Evolutionary conservation across 2,113 vertebrate species (phyloP).

Genomic region (Podocnemis expansa): DNA sequence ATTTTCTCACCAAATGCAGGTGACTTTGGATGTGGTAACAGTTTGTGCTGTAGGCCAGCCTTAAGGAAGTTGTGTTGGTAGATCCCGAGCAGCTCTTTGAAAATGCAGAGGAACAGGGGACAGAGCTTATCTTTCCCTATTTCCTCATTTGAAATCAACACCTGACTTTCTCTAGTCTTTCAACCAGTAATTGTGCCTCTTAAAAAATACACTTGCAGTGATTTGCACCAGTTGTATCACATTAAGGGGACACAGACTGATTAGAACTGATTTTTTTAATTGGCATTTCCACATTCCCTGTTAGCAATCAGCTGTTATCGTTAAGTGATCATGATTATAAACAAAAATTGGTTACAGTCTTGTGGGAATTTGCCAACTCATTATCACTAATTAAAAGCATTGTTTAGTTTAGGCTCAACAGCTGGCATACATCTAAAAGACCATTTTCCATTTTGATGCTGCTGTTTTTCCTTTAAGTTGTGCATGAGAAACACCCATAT

Average conservation of each 20-base stretch:
- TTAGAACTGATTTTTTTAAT: conserved; percentile 44
- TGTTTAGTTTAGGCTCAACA: neutral
- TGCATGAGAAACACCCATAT: neutral
- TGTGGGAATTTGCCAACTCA: conserved; percentile 39
- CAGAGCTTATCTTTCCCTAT: neutral
- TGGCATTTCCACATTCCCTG: conserved; percentile 37
- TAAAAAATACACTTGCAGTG: neutral
- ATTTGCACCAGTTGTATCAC: neutral
- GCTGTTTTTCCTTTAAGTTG: neutral
- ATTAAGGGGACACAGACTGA: neutral
- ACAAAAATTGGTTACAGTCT: neutral
- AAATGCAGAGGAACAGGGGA: neutral
- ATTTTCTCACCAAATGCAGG: neutral
- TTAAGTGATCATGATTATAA: conserved; percentile 41
- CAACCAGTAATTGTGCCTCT: neutral
- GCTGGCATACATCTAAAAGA: conserved; percentile 48
- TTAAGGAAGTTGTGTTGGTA: neutral
- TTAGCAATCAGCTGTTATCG: conserved; percentile 10
- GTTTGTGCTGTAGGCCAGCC: neutral
- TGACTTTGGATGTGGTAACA: fast-evolving
- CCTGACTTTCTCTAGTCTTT: neutral
- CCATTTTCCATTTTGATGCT: neutral
- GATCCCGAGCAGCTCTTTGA: neutral
- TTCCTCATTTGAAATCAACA: neutral
- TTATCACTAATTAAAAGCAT: conserved; percentile 50